Percentiles rank a stretch among this genome's conserved stretches.
phyloP scores from a whole-genome alignment of 2,113 vertebrate genomes.

The Chaetodon auriga region DNA sequence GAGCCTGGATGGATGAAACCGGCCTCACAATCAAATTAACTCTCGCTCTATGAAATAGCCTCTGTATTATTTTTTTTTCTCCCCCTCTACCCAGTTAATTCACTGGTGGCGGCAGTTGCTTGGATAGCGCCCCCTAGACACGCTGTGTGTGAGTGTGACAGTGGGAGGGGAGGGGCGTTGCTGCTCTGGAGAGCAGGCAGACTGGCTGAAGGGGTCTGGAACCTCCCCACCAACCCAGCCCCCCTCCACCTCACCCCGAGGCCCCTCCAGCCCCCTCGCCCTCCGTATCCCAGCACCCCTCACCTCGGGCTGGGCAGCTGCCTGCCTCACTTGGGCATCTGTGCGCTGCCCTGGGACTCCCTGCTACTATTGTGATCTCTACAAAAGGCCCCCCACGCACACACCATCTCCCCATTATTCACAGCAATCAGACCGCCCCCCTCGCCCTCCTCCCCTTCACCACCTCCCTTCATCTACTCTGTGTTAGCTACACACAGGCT shows the following conservation, averaged over 20 bases:
- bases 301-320: constrained; percentile 78
- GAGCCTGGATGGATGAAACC: constrained; percentile 66
- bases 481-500: constrained; percentile 59
- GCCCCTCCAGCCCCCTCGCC: constrained; percentile 50
- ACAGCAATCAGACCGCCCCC: constrained; percentile 64
- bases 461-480: constrained; percentile 53
- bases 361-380: constrained; percentile 81
- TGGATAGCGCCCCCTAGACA: constrained; percentile 62
- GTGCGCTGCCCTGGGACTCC: constrained; percentile 77
- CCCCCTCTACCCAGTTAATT: constrained; percentile 43
- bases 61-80: constrained; percentile 26
- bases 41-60: constrained; percentile 62
- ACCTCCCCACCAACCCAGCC: constrained; percentile 14
- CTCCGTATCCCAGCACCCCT: constrained; percentile 69
- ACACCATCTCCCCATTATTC: constrained; percentile 75
- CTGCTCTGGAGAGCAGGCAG: constrained; percentile 67
- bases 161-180: constrained; percentile 66
- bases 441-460: constrained; percentile 11
- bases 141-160: constrained; percentile 33
- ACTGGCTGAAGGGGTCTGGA: constrained; percentile 61
- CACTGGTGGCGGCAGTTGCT: constrained; percentile 36
- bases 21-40: constrained; percentile 69
- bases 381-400: constrained; percentile 77
- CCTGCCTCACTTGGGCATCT: constrained; percentile 79
- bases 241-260: constrained; percentile 6